These are phyloP conservation scores for Eupeodes corollae DNA, from an alignment of 1,140 invertebrate genomes.

Conservation along the genomic window DNA sequence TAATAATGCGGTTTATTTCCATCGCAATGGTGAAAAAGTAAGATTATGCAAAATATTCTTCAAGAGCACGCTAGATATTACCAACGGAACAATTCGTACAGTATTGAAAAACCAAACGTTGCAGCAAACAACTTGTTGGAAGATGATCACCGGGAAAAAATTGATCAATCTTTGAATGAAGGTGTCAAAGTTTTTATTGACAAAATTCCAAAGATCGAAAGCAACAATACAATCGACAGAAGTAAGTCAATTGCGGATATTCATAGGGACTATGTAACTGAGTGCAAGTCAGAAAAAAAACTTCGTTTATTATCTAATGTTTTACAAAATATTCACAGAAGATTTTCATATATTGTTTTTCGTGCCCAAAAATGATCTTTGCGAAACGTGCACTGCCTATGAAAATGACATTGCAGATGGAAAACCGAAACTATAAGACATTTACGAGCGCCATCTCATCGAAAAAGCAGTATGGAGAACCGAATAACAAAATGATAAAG, in stretches of 20 bases:
- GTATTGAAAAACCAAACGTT: conserved; percentile 4
- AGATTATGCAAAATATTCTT: conserved; percentile 11
- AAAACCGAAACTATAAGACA: conserved; percentile 2
- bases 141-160: background rate
- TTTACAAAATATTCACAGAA: conserved; percentile 11
- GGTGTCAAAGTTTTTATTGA: conserved; percentile 10
- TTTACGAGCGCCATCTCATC: conserved; percentile 8
- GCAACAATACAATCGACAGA: conserved; percentile 11
- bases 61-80: conserved; percentile 10
- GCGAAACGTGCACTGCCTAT: conserved; percentile 13
- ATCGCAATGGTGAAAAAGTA: background rate
- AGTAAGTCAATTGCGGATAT: conserved; percentile 6
- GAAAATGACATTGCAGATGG: conserved; percentile 7
- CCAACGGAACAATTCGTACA: conserved; percentile 6
- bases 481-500: conserved; percentile 11
- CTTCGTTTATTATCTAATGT: conserved; percentile 8
- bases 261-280: conserved; percentile 10
- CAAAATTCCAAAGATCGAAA: conserved; percentile 10
- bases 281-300: conserved; percentile 5
- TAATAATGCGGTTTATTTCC: conserved; percentile 7
- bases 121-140: too few species aligned
- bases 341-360: conserved; percentile 19
- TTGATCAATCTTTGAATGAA: conserved; percentile 3
- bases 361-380: conserved; percentile 17
- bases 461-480: conserved; percentile 9